phyloP scores from a whole-genome alignment of 2,797 vertebrate species.

The Micropoecilia bifurca region DNA sequence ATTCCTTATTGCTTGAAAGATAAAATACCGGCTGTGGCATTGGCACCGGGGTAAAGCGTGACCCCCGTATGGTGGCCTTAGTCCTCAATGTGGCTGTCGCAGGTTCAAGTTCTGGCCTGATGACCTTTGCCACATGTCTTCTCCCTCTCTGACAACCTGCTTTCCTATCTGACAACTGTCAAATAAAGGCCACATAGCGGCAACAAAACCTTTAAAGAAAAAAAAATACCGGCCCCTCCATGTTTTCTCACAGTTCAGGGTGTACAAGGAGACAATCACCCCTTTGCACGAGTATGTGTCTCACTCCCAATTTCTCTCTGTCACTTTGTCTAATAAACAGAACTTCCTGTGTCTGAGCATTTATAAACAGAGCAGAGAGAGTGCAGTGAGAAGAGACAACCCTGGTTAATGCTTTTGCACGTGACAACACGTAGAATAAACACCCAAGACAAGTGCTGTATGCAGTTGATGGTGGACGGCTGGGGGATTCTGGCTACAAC shows the following conservation, averaged over 20 bases:
- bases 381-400: slow-evolving; percentile 66
- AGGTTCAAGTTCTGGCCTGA: too few species aligned
- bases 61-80: too few species aligned
- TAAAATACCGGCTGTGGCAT: too few species aligned
- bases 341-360: slow-evolving; percentile 78
- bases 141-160: too few species aligned
- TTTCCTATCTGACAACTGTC: too few species aligned
- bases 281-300: slow-evolving; percentile 48
- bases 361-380: slow-evolving; percentile 77
- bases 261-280: slow-evolving; percentile 41
- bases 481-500: slow-evolving; percentile 8
- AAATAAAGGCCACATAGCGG: too few species aligned
- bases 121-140: too few species aligned
- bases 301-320: slow-evolving; percentile 66
- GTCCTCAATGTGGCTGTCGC: too few species aligned
- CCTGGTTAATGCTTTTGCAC: slow-evolving; percentile 52
- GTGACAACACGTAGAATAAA: slow-evolving; percentile 58
- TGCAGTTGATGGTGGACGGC: slow-evolving; percentile 44
- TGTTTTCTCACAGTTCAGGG: slow-evolving; percentile 31
- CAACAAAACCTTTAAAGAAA: not conserved
- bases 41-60: too few species aligned
- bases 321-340: slow-evolving; percentile 78
- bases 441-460: slow-evolving; percentile 35
- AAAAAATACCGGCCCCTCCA: slow-evolving; percentile 3
- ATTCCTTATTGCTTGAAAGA: slow-evolving; percentile 13